Evolutionary conservation across 2,888 invertebrate genomes (phyloP).

Genomic region (Drosophila barbarae): DNA sequence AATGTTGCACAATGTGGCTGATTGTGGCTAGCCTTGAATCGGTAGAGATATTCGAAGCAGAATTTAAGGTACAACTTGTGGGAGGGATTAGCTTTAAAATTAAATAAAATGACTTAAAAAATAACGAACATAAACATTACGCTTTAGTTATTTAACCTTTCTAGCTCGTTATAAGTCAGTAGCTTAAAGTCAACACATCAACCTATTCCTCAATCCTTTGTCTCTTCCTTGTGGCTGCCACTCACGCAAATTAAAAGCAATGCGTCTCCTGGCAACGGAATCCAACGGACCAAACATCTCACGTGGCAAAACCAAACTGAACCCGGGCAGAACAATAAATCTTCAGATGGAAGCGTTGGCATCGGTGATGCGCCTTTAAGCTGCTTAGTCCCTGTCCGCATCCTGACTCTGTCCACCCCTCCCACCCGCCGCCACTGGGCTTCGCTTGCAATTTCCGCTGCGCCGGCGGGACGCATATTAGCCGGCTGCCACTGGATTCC

Average conservation of each 20-base stretch:
- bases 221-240: slow-evolving; percentile 20
- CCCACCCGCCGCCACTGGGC: slow-evolving; percentile 20
- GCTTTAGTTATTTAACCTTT: too few species aligned
- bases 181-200: not conserved
- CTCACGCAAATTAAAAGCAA: slow-evolving; percentile 41
- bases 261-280: slow-evolving; percentile 20
- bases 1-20: slow-evolving; percentile 57
- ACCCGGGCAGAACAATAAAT: slow-evolving; percentile 54
- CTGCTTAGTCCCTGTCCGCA: slow-evolving; percentile 57
- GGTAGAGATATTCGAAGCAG: not conserved
- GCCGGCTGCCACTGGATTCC: slow-evolving; percentile 45
- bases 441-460: slow-evolving; percentile 70
- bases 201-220: not conserved
- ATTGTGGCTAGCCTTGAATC: slow-evolving; percentile 42
- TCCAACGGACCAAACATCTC: slow-evolving; percentile 31
- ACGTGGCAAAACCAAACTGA: slow-evolving; percentile 34
- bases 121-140: too few species aligned
- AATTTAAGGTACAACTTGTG: not conserved
- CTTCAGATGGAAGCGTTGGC: slow-evolving; percentile 47
- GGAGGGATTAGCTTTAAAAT: not conserved
- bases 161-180: too few species aligned
- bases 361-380: slow-evolving; percentile 71
- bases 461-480: slow-evolving; percentile 55
- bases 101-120: not conserved
- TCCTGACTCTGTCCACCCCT: slow-evolving; percentile 2